Conservation (phyloP, 1,140 invertebrate species). For the Leguminivora glycinivorella region DNA sequence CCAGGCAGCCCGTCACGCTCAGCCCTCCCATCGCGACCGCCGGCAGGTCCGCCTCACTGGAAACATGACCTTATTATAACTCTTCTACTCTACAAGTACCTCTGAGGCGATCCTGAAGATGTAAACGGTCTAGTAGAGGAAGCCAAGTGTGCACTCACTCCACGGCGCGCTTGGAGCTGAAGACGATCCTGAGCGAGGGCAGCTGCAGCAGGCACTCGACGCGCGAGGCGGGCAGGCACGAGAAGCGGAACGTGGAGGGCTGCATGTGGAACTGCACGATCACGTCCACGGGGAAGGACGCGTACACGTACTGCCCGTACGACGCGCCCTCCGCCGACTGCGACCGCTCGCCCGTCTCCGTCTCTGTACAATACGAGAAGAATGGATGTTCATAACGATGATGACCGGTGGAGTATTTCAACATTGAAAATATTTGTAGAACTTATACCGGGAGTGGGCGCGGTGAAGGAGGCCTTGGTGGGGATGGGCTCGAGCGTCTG, state of each 20-base stretch:
- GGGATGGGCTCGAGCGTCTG: conserved; percentile 97
- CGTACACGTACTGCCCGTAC: conserved; percentile 90
- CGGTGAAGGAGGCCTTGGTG: conserved; percentile 80
- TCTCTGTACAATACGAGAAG: no score
- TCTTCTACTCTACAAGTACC: no score
- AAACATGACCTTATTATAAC: no score
- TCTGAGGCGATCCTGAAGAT: no score
- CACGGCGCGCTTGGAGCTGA: conserved; percentile 93
- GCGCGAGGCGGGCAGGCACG: conserved; percentile 95
- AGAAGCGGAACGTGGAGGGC: conserved; percentile 96
- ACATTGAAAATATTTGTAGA: no score
- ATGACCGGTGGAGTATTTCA: no score
- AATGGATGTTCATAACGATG: no score
- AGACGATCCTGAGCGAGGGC: conserved; percentile 95
- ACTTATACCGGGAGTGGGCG: conserved; percentile 59
- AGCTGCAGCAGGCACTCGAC: conserved; percentile 98
- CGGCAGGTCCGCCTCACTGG: conserved; percentile 81
- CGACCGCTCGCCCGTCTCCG: conserved; percentile 38
- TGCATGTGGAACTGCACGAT: conserved; percentile 99
- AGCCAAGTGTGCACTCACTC: conserved; percentile 69
- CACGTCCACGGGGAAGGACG: conserved; percentile 98
- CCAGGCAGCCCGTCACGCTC: conserved; percentile 95
- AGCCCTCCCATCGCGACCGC: conserved; percentile 89
- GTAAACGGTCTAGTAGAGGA: no score
- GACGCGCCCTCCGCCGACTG: conserved; percentile 71